Conservation (phyloP, 2,797 vertebrate genomes). For the Myotis myotis region DNA sequence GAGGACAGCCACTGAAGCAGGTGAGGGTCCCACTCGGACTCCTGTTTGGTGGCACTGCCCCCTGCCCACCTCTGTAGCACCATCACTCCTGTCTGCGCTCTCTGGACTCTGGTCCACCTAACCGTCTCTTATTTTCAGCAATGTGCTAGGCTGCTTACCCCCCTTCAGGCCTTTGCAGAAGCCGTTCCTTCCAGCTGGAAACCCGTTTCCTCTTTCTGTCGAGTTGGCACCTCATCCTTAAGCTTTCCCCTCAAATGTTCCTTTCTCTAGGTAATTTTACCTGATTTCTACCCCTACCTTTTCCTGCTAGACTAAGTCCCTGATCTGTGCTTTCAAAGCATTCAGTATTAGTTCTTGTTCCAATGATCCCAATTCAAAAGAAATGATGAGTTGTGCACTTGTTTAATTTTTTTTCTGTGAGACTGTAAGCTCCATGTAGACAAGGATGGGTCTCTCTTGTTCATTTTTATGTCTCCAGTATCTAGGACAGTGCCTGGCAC, state of each 20-base stretch:
- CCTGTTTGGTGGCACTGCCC: background rate
- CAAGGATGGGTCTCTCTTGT: background rate
- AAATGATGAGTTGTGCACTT: background rate
- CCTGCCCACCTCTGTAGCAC: too few relatives aligned
- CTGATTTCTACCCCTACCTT: background rate
- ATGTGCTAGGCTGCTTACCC: background rate
- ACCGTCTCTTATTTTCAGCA: too few relatives aligned
- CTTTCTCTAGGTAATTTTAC: background rate
- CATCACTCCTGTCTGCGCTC: accelerated
- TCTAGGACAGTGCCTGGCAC: background rate
- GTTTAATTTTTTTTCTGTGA: background rate
- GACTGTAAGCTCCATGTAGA: background rate
- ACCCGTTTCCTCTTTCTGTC: background rate
- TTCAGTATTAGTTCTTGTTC: background rate
- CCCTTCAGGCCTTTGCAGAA: background rate
- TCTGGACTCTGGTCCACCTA: background rate
- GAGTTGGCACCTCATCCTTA: background rate
- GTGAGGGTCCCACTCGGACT: background rate
- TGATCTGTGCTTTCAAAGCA: background rate
- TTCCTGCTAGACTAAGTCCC: background rate
- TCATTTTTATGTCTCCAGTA: background rate
- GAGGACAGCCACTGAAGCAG: background rate
- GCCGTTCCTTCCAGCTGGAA: background rate
- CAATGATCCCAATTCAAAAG: background rate
- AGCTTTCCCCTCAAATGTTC: background rate